Percentiles rank a stretch among this genome's conserved stretches.
Evolutionary conservation across 2,797 vertebrate species (phyloP).

Genomic region (Lutjanus argentimaculatus): DNA sequence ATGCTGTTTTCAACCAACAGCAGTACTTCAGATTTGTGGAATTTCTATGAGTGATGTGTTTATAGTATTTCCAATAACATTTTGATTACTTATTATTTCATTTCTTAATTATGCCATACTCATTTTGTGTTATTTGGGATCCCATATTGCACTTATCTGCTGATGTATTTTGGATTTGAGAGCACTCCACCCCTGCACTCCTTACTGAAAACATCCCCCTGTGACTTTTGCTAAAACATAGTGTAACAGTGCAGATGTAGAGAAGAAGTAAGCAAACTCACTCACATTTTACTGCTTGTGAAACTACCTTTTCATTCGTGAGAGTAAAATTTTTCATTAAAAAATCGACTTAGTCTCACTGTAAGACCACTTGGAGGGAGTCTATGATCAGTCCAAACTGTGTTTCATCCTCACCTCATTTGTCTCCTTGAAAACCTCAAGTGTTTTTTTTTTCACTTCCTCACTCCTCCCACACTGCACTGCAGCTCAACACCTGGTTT

Average conservation of each 20-base stretch:
- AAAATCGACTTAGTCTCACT: neutral
- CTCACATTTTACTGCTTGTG: neutral
- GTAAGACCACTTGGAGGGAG: neutral
- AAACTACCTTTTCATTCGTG: neutral
- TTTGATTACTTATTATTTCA: too few relatives aligned
- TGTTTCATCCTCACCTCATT: neutral
- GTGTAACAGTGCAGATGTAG: neutral
- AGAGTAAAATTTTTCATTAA: neutral
- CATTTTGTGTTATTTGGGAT: neutral
- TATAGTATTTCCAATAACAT: too few relatives aligned
- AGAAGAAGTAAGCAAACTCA: slow-evolving; percentile 3
- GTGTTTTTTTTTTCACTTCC: neutral
- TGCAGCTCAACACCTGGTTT: neutral
- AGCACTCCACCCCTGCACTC: neutral
- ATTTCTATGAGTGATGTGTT: neutral
- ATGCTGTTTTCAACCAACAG: neutral
- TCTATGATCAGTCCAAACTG: neutral
- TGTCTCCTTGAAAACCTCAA: neutral
- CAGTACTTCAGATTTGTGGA: neutral
- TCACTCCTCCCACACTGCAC: neutral
- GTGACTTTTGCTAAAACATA: neutral
- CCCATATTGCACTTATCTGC: neutral
- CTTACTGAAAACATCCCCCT: neutral
- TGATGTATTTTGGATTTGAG: neutral
- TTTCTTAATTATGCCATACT: neutral